These are phyloP conservation scores for Dicycla oo DNA, from an alignment of 2,888 invertebrate species.

Conservation along the genomic window DNA sequence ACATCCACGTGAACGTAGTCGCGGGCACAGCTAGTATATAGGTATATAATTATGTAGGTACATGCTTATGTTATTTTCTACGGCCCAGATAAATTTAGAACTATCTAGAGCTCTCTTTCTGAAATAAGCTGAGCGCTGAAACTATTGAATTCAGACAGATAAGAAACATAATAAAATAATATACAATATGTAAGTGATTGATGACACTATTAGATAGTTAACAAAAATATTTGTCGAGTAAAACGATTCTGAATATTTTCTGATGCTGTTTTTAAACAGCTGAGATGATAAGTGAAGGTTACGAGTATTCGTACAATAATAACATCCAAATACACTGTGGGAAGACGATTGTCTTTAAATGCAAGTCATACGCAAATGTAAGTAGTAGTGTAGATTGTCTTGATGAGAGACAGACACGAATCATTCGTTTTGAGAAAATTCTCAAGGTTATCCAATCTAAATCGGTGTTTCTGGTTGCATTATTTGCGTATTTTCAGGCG, in stretches of 20 bases:
- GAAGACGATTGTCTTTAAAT: neutral
- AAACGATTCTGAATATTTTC: neutral
- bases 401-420: too few relatives aligned
- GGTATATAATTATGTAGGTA: too few relatives aligned
- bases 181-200: slow-evolving; percentile 32
- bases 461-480: too few relatives aligned
- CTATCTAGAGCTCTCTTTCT: neutral
- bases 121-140: neutral
- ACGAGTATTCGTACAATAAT: neutral
- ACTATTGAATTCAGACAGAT: slow-evolving; percentile 18
- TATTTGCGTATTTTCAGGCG: too few relatives aligned
- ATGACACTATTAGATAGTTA: slow-evolving; percentile 41
- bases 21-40: too few relatives aligned
- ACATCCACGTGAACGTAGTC: too few relatives aligned
- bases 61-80: neutral
- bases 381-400: too few relatives aligned
- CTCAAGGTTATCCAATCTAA: too few relatives aligned
- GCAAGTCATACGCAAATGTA: neutral
- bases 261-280: slow-evolving; percentile 7
- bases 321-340: neutral
- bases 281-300: slow-evolving; percentile 18
- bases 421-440: too few relatives aligned
- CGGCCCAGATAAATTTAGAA: neutral
- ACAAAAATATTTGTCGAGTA: slow-evolving; percentile 10
- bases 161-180: slow-evolving; percentile 14